Base-by-base conservation (phyloP, 2,797 vertebrate species). In the Platyrinchus mystaceus region DNA sequence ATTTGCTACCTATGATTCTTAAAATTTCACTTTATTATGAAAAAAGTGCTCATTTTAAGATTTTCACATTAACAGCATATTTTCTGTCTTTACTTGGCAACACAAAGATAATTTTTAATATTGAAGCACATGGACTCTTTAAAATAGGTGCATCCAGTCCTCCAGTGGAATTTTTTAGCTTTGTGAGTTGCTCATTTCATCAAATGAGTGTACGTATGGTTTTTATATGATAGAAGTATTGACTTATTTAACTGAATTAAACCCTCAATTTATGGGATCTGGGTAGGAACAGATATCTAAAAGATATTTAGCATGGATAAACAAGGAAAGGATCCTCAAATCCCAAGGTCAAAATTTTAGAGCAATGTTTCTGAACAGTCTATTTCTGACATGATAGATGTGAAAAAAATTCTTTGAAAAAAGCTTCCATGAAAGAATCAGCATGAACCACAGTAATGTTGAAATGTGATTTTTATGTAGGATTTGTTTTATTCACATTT, bases 401-500 rank as follows among this genome's bases (percentile, higher is more conserved):
- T 70, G 63, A 85, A 24, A 89, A 89, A 50, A 23, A 13, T 27
- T 84, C 23, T 81, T 89, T 69, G 4, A 34, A 71, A 68, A 80
- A 83, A 34, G 15, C 19, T 76, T 37, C 43, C 32, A 32, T 84
- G 68, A 89, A 74, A 56, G 47, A 34, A 49, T 86, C 58, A 44
- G 10, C 43, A 63, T 75, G 36, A 79, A 66, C 53, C 66, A 28
- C 23, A 23, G 16, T 70, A 56, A 68, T 59, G 22, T 39, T 70
- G 56, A 81, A 87, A 74, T 95, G 49, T 70, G 19, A 74, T 47
- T 84, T 96, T 96, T 95, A 19, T 86, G 32, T 69, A 75, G 84
- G 78, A 44, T 94, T 47, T 77, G 41, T 53, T 83, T 95, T 86
- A 55, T 87, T 85, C 69, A 60, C 34, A 79, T 94, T 95, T 97